Base-by-base conservation (phyloP, 2,888 invertebrate species). In the Antitype chi region DNA sequence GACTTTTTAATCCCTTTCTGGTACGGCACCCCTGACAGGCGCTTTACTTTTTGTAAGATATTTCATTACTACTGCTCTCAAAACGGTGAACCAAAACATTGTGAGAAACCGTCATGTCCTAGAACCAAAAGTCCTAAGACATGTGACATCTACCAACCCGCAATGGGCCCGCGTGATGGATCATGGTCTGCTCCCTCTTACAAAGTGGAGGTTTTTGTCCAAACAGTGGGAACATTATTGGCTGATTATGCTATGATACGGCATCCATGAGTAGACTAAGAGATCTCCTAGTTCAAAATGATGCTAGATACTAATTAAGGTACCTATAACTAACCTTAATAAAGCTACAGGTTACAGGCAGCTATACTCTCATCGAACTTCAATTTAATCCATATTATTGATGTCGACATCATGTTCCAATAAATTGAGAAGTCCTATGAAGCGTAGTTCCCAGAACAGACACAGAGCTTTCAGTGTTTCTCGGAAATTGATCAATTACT, bases 401-500 rank as follows among this genome's bases (percentile, higher is more conserved):
- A 43, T 25, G 55, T 81, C 28, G 11, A 49, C 23, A 49, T 28
- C 6, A 55, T 60, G 11, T 43, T 53, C n/a, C 32, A 52, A 25
- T 62, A 52, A 81, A 43, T n/a, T 8, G 52, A 57, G 25, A 5
- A 32, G 32, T 52, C 11, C 53, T 23, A 11, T 5, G 64, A 64
- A 64, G 23, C 52, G 17, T 25, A 5, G 43, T 79, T 62, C n/a
- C 6, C 17, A 28, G 52, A 70, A 62, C n/a, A 25, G 15, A 32
- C 25, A 13, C 9, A 17, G 28, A 28, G 62, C 64, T 70, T 57
- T 73, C n/a, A 64, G 49, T 25, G 11, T 52, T 76, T 73, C 85
- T 71, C 15, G 32, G 43, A 60, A 74, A 74, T 66, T 52, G 47
- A 72, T 75, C 52, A 74, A 62, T 80, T 84, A 73, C 28, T 43